Conservation (phyloP, 2,113 vertebrate species). For the Malaclemys terrapin region DNA sequence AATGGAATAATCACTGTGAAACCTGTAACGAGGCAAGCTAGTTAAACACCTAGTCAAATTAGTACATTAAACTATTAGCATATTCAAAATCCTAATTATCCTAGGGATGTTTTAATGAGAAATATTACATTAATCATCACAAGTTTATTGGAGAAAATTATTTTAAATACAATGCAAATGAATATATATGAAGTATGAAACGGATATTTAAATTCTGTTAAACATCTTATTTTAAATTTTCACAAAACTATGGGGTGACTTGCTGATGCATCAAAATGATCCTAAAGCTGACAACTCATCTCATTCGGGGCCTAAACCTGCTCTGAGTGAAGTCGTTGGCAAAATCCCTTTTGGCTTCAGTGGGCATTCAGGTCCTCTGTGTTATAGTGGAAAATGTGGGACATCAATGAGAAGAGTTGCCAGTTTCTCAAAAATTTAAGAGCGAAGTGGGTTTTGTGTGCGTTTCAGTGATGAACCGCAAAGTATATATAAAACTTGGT, state of each 20-base stretch:
- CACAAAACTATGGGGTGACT: neutral
- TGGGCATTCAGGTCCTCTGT: neutral
- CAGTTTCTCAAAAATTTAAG: neutral
- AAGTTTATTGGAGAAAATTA: neutral
- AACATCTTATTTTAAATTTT: neutral
- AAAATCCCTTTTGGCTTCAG: slow-evolving; percentile 3
- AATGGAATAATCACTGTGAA: neutral
- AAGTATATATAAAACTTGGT: neutral
- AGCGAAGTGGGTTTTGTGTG: neutral
- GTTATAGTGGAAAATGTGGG: slow-evolving; percentile 1
- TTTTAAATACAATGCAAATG: neutral
- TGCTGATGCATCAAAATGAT: neutral
- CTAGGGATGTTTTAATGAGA: neutral
- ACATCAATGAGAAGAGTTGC: neutral
- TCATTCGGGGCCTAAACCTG: neutral
- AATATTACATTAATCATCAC: neutral
- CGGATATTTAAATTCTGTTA: neutral
- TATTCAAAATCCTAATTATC: neutral
- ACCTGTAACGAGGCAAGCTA: neutral
- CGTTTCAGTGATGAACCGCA: neutral
- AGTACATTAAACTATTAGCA: neutral
- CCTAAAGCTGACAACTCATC: neutral
- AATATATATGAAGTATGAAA: neutral
- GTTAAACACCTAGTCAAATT: neutral
- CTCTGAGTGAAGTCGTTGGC: neutral